These are phyloP conservation scores for Andrena bucephala DNA, from an alignment of 2,888 invertebrate species.

Conservation along the genomic window DNA sequence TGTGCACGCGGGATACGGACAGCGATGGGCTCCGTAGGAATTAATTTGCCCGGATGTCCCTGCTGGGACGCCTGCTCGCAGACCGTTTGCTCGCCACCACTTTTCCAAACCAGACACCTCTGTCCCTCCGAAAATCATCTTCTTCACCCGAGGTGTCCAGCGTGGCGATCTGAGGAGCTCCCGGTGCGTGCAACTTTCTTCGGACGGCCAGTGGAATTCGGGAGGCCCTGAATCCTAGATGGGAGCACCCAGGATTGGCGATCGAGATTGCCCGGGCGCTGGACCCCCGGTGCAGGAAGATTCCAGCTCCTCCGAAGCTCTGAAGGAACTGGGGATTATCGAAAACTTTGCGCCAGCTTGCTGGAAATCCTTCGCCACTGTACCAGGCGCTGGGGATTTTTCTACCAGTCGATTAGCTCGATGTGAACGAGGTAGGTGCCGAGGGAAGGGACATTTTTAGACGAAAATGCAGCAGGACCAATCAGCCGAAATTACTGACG, in stretches of 20 bases:
- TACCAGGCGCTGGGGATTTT: no score
- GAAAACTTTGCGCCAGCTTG: no score
- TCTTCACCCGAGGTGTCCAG: neutral
- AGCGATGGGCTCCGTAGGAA: slow-evolving; percentile 61
- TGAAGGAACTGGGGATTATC: no score
- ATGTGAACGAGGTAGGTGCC: no score
- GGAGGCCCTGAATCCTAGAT: no score
- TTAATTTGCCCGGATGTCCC: slow-evolving; percentile 71
- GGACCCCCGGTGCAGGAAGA: neutral
- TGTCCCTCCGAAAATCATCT: slow-evolving; percentile 20
- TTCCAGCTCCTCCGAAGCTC: no score
- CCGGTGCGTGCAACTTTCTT: neutral
- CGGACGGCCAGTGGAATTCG: no score
- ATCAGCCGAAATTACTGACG: slow-evolving; percentile 32
- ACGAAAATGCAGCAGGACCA: slow-evolving; percentile 6
- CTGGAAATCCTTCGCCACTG: no score
- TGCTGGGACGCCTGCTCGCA: slow-evolving; percentile 59
- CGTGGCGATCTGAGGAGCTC: neutral
- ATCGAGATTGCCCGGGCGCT: neutral
- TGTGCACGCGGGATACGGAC: slow-evolving; percentile 35
- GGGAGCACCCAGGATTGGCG: no score
- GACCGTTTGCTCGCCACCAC: slow-evolving; percentile 62
- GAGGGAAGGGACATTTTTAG: neutral
- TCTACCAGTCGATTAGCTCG: no score
- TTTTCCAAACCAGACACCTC: slow-evolving; percentile 53